Evolutionary conservation across 2,113 vertebrate species (phyloP), one percentile per base, ranked within the genome.

Genomic region (Oncorhynchus tshawytscha): DNA sequence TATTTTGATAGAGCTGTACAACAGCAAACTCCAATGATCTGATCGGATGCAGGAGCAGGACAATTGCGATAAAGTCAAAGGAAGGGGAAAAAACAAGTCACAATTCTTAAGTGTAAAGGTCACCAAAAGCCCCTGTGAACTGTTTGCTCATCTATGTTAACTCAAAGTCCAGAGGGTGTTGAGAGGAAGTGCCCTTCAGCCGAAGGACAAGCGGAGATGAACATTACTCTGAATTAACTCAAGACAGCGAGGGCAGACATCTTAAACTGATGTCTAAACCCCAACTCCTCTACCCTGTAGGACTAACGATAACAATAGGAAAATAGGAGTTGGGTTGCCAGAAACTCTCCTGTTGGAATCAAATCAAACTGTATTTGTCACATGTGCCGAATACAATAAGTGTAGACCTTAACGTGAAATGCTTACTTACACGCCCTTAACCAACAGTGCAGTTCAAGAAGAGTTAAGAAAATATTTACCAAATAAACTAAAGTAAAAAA

Each of bases 201-300:
- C 45, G 76, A 71, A 85, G 73, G 78, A 78, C 76, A 73, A 75
- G 25, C 67, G 29, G 39, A 51, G 25, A 25, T 45, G 69, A 75
- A 34, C 72, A 82, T 84, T 76, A 78, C 57, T 76, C 77, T 59
- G 76, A 81, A 86, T 78, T 72, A 79, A 80, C 67, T 76, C 25
- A 29, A 29, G 72, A 29, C 66, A 78, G 77, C 57, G 51, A 68
- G 60, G 72, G 57, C 69, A 66, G 31, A 34, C 62, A 78, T 71
- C 67, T 73, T 48, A 27, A 70, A 74, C 70, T 71, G 60, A 72
- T 67, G 13, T 57, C 22, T 39, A 45, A 20, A 60, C 49, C 34
- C 48, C 74, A 73, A 74, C 81, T 75, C 76, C 72, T 62, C 71
- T 79, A 77, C 49, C 80, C 29, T 67, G 65, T 67, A 65, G 62